Evolutionary conservation across 2,113 vertebrate genomes (phyloP), one percentile per base, ranked within the genome.

Genomic region (Morphnarchus princeps): DNA sequence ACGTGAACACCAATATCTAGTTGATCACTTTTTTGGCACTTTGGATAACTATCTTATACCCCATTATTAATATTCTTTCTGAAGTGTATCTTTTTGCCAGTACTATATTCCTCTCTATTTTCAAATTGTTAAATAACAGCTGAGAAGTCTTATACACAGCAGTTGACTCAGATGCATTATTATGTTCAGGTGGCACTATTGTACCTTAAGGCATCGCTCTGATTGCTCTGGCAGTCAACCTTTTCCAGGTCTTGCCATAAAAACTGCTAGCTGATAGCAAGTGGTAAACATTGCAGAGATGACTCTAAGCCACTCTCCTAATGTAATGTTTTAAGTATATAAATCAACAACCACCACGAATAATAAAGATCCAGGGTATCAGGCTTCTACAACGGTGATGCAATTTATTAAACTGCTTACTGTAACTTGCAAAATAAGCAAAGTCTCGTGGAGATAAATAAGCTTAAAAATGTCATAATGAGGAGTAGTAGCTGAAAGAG

Each of bases 391-490:
- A 87, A 43, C 11, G 91, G 18, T 36, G 49, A 63, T 43, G 11
- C 34, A 69, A 65, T 90, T 83, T 85, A 79, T 81, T 94, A 71
- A 89, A 87, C 25, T 9, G 22, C 31, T 89, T 34, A 13, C 28
- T 52, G 52, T 26, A 67, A 83, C 52, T 87, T 94, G 72, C 42
- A 96, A 94, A 94, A 89, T 73, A 91, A 89, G 73, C 84, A 79
- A 91, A 85, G 34, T 10, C 7, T 6, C 38, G 57, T 6, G 79
- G 65, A 71, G 21, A 89, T 79, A 84, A 94, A 89, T 73, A 91
- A 85, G 22, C 40, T 63, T 93, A 36, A 87, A 91, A 79, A 72
- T 71, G 29, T 70, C 80, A 66, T 65, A 81, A 93, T 43, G 54
- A 87, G 45, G 16, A 80, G 66, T 16, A 74, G 77, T n/a, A 87